Conservation (phyloP, 2,797 vertebrate genomes). For the Hafferia zeledoni region DNA sequence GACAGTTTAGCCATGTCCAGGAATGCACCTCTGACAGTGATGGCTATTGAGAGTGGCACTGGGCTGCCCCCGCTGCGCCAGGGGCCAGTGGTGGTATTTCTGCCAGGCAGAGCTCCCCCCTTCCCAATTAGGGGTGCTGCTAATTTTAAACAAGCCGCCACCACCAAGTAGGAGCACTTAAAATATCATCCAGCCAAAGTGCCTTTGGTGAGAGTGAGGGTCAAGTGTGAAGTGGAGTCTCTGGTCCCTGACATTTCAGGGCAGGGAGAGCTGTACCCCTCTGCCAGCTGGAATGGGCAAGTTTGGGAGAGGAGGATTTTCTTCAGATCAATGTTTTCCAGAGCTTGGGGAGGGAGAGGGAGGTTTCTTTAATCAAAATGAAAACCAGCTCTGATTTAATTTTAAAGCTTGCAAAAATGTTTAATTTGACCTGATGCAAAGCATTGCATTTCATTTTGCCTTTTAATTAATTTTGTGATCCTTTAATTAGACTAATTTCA, state of each 20-base stretch:
- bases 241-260: not conserved
- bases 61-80: not conserved
- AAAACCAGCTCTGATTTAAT: constrained; percentile 33
- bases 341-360: not conserved
- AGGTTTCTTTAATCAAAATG: not conserved
- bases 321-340: not conserved
- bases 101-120: not conserved
- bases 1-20: not conserved
- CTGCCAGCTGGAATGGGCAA: not conserved
- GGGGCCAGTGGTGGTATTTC: not conserved
- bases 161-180: not conserved
- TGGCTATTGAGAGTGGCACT: not conserved
- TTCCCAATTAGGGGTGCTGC: constrained; percentile 5
- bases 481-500: constrained; percentile 52
- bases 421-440: constrained; percentile 31
- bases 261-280: not conserved
- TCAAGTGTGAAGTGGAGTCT: not conserved
- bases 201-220: not conserved
- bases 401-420: not conserved
- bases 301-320: not conserved
- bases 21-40: not conserved
- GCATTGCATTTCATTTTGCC: not conserved
- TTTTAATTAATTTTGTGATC: constrained; percentile 67
- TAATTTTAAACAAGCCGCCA: constrained; percentile 21
- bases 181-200: not conserved